phyloP scores from a whole-genome alignment of 2,797 vertebrate genomes.

The Lagorchestes hirsutus region DNA sequence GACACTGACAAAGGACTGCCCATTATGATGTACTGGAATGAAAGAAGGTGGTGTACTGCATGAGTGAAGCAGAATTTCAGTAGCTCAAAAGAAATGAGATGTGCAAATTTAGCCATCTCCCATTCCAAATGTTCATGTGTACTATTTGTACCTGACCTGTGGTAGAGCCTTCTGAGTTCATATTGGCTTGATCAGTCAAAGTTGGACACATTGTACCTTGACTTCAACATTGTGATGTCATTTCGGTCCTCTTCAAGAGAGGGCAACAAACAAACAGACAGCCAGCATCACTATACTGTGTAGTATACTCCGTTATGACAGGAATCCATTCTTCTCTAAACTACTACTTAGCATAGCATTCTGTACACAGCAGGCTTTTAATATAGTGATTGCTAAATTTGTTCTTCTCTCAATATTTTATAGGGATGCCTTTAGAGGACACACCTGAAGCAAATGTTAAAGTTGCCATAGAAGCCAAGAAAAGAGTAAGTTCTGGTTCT shows the following conservation, averaged over 20 bases:
- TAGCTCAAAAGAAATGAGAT: not conserved
- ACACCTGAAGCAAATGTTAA: conserved; percentile 60
- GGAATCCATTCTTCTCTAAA: not conserved
- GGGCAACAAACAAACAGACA: not conserved
- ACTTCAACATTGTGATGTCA: not conserved
- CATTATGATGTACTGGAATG: not conserved
- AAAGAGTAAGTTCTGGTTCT: conserved; percentile 66
- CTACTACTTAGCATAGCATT: not conserved
- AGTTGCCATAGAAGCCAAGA: conserved; percentile 57
- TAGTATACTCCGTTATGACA: not conserved
- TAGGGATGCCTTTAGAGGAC: conserved; percentile 59
- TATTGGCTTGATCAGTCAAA: not conserved
- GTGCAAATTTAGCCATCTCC: not conserved
- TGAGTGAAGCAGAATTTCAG: not conserved
- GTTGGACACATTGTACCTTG: not conserved
- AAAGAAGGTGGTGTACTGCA: not conserved
- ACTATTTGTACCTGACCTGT: not conserved
- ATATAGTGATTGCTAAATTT: conserved; percentile 11
- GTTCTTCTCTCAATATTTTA: conserved; percentile 65
- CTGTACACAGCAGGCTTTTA: not conserved
- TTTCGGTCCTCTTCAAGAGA: not conserved
- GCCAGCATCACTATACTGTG: not conserved
- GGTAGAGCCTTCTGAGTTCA: not conserved
- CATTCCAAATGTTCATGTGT: not conserved
- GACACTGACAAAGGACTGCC: not conserved